phyloP scores from a whole-genome alignment of 92 coral and sea anemone species.

The Nematostella vectensis region DNA sequence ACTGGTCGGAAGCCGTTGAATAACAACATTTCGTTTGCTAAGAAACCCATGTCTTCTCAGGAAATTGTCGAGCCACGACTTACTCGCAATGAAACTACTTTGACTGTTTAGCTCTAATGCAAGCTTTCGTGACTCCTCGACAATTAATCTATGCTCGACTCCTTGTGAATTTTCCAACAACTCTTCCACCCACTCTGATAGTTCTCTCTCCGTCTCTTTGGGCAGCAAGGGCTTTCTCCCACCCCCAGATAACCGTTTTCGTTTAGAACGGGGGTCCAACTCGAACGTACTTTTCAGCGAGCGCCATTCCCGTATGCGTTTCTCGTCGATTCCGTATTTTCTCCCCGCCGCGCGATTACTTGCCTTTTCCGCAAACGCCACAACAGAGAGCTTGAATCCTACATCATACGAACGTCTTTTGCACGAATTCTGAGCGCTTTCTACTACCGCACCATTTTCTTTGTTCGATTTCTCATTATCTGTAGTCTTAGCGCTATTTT shows the following conservation, averaged over 20 bases:
- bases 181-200: not conserved
- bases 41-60: not conserved
- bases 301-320: slow-evolving; percentile 3
- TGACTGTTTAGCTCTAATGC: not conserved
- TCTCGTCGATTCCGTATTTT: slow-evolving; percentile 5
- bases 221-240: not conserved
- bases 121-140: not conserved
- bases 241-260: not conserved
- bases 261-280: not conserved
- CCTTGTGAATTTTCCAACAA: not conserved
- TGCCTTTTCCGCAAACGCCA: not conserved
- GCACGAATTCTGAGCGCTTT: not conserved
- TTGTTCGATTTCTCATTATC: too few relatives aligned
- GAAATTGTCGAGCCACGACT: not conserved
- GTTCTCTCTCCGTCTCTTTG: not conserved
- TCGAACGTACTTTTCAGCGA: not conserved
- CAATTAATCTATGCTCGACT: not conserved
- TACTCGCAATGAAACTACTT: not conserved
- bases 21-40: not conserved
- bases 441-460: too few relatives aligned
- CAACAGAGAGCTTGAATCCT: slow-evolving; percentile 3
- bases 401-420: slow-evolving; percentile 1
- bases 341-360: slow-evolving; percentile 6
- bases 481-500: too few relatives aligned
- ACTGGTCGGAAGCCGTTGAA: not conserved